A percentile compares a stretch with the other conserved stretches of the same genome.
Conservation (phyloP, 2,113 vertebrate genomes). For the Muscicapa adusta region DNA sequence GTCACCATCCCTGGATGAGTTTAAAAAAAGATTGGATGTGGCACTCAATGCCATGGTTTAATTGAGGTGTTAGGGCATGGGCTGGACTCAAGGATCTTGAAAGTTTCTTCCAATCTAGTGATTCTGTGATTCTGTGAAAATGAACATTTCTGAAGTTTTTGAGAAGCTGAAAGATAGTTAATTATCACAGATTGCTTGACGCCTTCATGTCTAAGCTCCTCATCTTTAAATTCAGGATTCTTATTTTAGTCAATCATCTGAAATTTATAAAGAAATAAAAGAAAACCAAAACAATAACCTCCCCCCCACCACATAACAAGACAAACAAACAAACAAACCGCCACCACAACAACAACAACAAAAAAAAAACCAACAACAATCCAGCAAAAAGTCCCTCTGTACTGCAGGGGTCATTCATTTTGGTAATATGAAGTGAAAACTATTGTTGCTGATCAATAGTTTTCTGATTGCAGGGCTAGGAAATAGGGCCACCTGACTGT, state of each 20-base stretch:
- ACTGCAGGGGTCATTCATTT: background rate
- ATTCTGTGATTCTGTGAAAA: background rate
- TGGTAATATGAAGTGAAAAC: background rate
- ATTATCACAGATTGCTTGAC: background rate
- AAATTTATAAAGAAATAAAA: background rate
- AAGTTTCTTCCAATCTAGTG: no score
- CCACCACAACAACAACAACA: background rate
- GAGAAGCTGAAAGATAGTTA: background rate
- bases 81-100: no score
- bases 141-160: background rate
- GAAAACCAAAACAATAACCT: background rate
- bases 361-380: background rate
- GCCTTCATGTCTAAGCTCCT: background rate
- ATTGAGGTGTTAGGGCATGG: no score
- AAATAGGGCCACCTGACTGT: background rate
- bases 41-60: no score
- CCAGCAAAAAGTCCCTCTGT: background rate
- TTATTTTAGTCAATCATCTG: background rate
- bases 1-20: no score
- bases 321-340: background rate
- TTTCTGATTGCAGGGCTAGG: background rate
- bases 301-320: rapidly evolving
- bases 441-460: background rate
- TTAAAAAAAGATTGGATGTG: no score
- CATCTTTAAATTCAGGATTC: background rate